Conservation (phyloP, 2,797 vertebrate genomes). For the Craterocephalus amniculus region DNA sequence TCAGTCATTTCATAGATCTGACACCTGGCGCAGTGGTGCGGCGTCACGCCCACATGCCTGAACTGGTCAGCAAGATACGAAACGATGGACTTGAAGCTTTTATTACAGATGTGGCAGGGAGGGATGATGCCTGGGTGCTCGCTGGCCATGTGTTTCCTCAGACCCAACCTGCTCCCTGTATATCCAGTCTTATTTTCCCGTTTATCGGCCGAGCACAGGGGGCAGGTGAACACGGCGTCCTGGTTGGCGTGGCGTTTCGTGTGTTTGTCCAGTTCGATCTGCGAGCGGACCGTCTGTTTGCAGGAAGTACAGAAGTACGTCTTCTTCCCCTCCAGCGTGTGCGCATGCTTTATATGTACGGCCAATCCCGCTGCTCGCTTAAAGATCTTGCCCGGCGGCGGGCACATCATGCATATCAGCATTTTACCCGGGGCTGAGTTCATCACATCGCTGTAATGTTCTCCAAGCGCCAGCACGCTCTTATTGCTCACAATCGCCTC, state of each 20-base stretch:
- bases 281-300: conserved; percentile 47
- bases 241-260: conserved; percentile 56
- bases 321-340: conserved; percentile 38
- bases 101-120: conserved; percentile 53
- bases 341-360: conserved; percentile 42
- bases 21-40: conserved; percentile 64
- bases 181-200: not conserved
- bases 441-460: conserved; percentile 25
- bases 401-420: conserved; percentile 55
- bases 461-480: conserved; percentile 38
- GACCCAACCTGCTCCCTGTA: conserved; percentile 24
- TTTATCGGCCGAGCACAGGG: conserved; percentile 37
- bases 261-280: conserved; percentile 58
- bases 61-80: conserved; percentile 65
- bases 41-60: conserved; percentile 64
- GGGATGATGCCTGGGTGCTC: conserved; percentile 61
- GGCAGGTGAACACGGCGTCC: conserved; percentile 50
- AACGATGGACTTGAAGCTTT: conserved; percentile 40
- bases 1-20: conserved; percentile 68
- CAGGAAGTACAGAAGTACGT: conserved; percentile 54
- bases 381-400: conserved; percentile 48
- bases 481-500: conserved; percentile 26
- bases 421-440: not conserved
- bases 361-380: conserved; percentile 46
- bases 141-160: conserved; percentile 57